Conservation (phyloP, 2,797 vertebrate genomes). For the Philypnodon macrostomus region DNA sequence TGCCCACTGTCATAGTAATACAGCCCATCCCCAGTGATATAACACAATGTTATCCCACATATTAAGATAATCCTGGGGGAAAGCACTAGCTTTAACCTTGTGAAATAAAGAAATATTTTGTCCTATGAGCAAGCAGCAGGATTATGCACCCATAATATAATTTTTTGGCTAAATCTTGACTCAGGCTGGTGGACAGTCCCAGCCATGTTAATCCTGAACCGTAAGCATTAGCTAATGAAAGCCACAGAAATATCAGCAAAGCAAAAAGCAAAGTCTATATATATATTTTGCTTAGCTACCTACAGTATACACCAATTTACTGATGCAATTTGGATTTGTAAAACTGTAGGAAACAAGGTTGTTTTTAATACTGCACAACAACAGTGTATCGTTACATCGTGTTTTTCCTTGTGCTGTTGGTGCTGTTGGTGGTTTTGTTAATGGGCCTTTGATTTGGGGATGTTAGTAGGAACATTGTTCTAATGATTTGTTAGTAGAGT, state of each 20-base stretch:
- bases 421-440: no score
- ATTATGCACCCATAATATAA: conserved; percentile 53
- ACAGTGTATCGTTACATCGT: no score
- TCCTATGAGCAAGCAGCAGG: conserved; percentile 35
- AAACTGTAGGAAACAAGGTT: no score
- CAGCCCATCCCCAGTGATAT: conserved; percentile 60
- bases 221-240: conserved; percentile 61
- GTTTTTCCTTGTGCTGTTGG: no score
- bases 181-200: conserved; percentile 32
- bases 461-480: no score
- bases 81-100: conserved; percentile 57
- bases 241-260: conserved; percentile 29
- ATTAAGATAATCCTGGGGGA: conserved; percentile 65
- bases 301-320: no score
- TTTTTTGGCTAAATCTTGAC: conserved; percentile 51
- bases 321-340: no score
- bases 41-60: conserved; percentile 65
- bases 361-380: no score
- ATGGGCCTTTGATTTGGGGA: no score
- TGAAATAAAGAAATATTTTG: conserved; percentile 53
- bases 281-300: no score
- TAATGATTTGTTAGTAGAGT: no score
- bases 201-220: conserved; percentile 53
- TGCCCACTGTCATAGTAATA: conserved; percentile 57
- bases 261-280: conserved; percentile 10